Conservation (phyloP, 1,140 invertebrate genomes). For the Orius insidiosus region DNA sequence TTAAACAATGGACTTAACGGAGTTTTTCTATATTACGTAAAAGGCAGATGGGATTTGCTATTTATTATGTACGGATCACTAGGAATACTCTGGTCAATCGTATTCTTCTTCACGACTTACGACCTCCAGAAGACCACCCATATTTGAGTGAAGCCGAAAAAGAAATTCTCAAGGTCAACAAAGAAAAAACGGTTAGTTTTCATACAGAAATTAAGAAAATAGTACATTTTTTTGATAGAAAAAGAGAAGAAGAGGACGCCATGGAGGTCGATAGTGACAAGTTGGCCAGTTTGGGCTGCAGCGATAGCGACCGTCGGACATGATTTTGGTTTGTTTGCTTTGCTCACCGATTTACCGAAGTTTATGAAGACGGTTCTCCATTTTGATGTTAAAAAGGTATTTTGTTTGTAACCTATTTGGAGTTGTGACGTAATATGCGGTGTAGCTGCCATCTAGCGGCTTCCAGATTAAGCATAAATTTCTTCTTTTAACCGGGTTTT, state of each 20-base stretch:
- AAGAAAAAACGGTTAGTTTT: slow-evolving; percentile 1
- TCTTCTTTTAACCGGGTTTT: no score
- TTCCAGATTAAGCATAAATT: no score
- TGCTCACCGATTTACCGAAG: slow-evolving; percentile 45
- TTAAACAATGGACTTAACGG: slow-evolving; percentile 4
- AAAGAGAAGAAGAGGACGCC: slow-evolving; percentile 27
- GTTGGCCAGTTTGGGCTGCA: slow-evolving; percentile 45
- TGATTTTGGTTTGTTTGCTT: slow-evolving; percentile 87
- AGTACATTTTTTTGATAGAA: background rate
- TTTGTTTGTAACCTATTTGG: no score
- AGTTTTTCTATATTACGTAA: background rate
- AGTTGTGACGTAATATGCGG: no score
- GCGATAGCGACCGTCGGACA: slow-evolving; percentile 56
- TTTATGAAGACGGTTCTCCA: slow-evolving; percentile 46
- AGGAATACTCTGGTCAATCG: slow-evolving; percentile 24
- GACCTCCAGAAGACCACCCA: slow-evolving; percentile 53
- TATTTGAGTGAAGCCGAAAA: slow-evolving; percentile 47
- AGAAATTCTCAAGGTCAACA: slow-evolving; percentile 34
- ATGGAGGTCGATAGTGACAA: slow-evolving; percentile 43
- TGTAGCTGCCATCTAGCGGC: no score
- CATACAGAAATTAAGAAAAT: background rate
- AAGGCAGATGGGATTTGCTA: slow-evolving; percentile 30
- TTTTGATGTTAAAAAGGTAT: slow-evolving; percentile 42
- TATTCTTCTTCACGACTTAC: slow-evolving; percentile 26
- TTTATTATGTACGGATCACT: slow-evolving; percentile 35